These are phyloP conservation scores for Trachelus iudaicus DNA, from an alignment of 2,888 invertebrate genomes.

Conservation along the genomic window DNA sequence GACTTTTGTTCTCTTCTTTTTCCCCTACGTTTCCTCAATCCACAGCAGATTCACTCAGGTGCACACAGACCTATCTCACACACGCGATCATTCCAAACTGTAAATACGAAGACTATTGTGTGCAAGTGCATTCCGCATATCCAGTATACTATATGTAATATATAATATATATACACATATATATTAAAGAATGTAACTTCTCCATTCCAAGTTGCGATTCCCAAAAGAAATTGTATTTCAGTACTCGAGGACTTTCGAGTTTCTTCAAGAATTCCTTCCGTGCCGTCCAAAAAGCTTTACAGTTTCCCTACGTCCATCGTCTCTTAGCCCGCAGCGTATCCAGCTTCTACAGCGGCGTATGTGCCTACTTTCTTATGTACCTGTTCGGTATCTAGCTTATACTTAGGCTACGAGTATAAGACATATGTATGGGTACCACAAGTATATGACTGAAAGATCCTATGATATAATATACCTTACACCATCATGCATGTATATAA, in stretches of 20 bases:
- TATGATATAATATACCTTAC: not conserved
- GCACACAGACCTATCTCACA: not conserved
- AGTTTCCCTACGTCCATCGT: not conserved
- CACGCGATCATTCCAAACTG: not conserved
- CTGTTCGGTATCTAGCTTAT: not conserved
- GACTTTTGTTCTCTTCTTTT: not conserved
- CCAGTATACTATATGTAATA: not conserved
- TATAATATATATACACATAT: not conserved
- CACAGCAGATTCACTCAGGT: too few species aligned
- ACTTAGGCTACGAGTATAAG: not conserved
- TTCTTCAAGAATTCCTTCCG: not conserved
- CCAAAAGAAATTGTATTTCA: not conserved
- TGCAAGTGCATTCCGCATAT: not conserved
- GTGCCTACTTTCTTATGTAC: not conserved
- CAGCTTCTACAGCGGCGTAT: not conserved
- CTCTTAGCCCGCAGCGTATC: not conserved
- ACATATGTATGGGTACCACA: not conserved
- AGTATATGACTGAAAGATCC: not conserved
- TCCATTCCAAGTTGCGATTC: not conserved
- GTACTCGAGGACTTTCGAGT: not conserved
- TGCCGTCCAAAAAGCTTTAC: not conserved
- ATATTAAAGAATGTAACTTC: not conserved
- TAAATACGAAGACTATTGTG: not conserved
- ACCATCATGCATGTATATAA: not conserved
- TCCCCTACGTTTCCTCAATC: not conserved